Evolutionary conservation across 2,113 vertebrate genomes (phyloP), one percentile per base, ranked within the genome.

Genomic region (Anoplopoma fimbria): DNA sequence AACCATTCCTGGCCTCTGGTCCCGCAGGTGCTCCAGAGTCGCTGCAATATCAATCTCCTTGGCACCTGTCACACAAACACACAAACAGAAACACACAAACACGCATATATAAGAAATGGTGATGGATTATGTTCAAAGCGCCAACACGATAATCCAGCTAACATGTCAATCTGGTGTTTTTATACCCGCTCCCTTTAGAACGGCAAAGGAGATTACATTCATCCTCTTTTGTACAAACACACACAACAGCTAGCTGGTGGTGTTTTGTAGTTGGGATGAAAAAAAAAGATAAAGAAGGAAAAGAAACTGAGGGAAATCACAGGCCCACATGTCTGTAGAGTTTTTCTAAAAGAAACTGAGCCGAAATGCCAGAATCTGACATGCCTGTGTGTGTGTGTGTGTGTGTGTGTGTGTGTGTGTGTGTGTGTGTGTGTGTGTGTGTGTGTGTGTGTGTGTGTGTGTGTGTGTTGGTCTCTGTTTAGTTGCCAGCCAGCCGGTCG

Each of bases 31-130:
- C 92, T 99, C 98, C 96, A 99, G 95, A 69, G 98, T 99, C 31
- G 98, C 98, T 25, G 98, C 98, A 72, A 99, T 99, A 93, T 99
- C 98, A 88, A 99, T 98, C 96, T 99, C 98, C 91, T 99, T 99
- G 93, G 98, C 98, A 91, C 98, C 98, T 99, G 95, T 90, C 95
- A 77, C 17, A 86, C 61, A 84, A 71, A 86, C 29, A 79, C 40
- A 69, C 23, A 61, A 63, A 64, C 10, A 70, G 36, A 85, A 5
- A 85, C 19, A 88, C 27, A 79, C 95, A 84, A 13, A 86, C 60
- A 86, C 95, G 82, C 19, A 84, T 49, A 86, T 57, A 47, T 3
- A 53, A 36, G 2, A 73, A 21, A 40, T 3, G n/a, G 9, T 31
- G 82, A 83, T 83, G 91, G 93, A 93, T 89, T 85, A 91, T 91